Evolutionary conservation across 2,888 invertebrate species (phyloP).

Genomic region (Lagria hirta): DNA sequence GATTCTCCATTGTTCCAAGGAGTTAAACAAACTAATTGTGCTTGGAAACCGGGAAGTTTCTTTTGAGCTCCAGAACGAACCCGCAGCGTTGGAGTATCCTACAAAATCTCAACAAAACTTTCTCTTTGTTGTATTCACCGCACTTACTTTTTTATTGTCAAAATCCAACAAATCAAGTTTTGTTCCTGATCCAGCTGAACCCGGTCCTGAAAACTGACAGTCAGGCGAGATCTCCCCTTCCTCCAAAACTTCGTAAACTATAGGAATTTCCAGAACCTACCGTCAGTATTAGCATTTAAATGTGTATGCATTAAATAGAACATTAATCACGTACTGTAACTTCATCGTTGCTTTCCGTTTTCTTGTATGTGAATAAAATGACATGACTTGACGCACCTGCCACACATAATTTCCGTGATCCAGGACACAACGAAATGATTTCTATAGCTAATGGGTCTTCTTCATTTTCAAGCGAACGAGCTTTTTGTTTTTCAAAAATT

Average conservation of each 20-base stretch:
- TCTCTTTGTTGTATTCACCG: no score
- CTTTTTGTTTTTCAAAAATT: conserved; percentile 75
- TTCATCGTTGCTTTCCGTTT: conserved; percentile 82
- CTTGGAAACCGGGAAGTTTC: conserved; percentile 95
- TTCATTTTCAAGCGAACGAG: conserved; percentile 66
- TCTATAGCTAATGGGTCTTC: conserved; percentile 91
- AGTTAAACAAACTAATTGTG: conserved; percentile 91
- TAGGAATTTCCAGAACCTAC: conserved; percentile 76
- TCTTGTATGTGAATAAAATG: conserved; percentile 93
- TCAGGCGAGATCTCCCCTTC: conserved; percentile 81
- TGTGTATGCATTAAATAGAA: conserved; percentile 10
- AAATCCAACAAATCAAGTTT: conserved; percentile 52
- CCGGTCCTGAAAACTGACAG: conserved; percentile 64
- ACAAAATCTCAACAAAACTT: conserved; percentile 2
- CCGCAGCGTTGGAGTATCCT: conserved; percentile 55
- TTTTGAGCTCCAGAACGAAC: conserved; percentile 78
- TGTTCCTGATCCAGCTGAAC: conserved; percentile 49
- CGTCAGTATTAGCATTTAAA: conserved; percentile 8
- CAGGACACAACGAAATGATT: conserved; percentile 87
- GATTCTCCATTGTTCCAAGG: conserved; percentile 76
- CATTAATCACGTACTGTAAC: conserved; percentile 63
- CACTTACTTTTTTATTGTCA: conserved; percentile 59
- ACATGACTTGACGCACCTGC: conserved; percentile 94
- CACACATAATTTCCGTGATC: conserved; percentile 85
- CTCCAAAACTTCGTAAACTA: conserved; percentile 79